Evolutionary conservation across 2,113 vertebrate genomes (phyloP), one percentile per base, ranked within the genome.

Genomic region (Paramormyrops kingsleyae): DNA sequence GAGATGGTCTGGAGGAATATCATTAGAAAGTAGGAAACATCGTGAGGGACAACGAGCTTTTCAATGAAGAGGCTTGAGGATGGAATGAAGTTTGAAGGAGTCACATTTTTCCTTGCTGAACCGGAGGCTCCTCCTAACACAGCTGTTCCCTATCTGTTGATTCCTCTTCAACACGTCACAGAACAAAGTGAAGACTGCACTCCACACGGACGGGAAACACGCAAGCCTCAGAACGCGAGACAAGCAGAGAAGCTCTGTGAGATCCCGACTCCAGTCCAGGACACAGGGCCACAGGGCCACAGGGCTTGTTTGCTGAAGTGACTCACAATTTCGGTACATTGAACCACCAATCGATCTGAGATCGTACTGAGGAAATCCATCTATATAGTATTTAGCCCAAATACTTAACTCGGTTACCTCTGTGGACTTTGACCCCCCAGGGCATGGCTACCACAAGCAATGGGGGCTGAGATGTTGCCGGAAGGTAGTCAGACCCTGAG

Each of bases 141-240:
- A 95, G 94, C 94, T 94, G 93, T 94, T 95, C 95, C 91, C n/a
- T 91, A 94, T 95, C 92, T 89, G 90, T 92, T 94, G 91, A 91
- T 90, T 90, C 92, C 92, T 91, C 91, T 91, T 47, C 8, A 27
- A 87, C 49, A 80, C n/a, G 31, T 17, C 88, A 70, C 49, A 31
- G n/a, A 83, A 27, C 31, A 42, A 12, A 44, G 27, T 7, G 31
- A 89, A 39, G 27, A 24, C 42, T 35, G 53, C 24, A 21, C 35
- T n/a, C 24, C 39, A 46, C 66, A 31, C 24, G n/a, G 74, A 88
- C 50, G 5, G 47, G 8, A 42, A 56, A 7, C 35, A 80, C 10
- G 74, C 88, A 89, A 74, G 19, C 47, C 49, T 89, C 74, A n/a
- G 49, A 77, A 53, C 24, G 19, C 17, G 50, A 0, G 15, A 87